Evolutionary conservation across 2,113 vertebrate genomes (phyloP).

Genomic region (Gnathonemus echidnorhynchus): DNA sequence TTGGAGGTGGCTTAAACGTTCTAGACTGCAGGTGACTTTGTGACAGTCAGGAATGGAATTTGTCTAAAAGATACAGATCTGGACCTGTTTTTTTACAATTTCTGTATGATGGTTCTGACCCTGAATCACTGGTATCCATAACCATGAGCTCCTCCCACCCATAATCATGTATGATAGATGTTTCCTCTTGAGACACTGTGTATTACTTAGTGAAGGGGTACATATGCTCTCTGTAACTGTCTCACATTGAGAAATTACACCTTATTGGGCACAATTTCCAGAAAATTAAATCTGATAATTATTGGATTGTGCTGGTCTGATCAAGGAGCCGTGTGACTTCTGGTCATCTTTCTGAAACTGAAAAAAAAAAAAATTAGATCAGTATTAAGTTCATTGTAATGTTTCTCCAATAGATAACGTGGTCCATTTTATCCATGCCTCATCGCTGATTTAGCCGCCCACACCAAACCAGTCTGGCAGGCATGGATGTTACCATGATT

Average conservation of each 20-base stretch:
- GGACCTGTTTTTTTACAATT: background rate
- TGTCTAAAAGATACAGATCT: background rate
- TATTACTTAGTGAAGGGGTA: background rate
- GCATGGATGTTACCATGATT: constrained; percentile 13
- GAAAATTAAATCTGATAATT: background rate
- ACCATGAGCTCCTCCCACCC: background rate
- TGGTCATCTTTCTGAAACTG: background rate
- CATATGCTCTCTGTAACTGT: background rate
- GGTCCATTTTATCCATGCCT: background rate
- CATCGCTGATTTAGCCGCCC: background rate
- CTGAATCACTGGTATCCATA: background rate
- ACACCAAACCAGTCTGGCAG: background rate
- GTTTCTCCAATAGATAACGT: background rate
- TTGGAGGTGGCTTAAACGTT: background rate
- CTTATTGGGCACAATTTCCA: background rate
- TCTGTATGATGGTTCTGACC: background rate
- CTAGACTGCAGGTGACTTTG: background rate
- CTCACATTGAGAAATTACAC: background rate
- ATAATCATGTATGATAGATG: background rate
- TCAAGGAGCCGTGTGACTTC: background rate
- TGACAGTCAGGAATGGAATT: background rate
- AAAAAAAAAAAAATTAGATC: background rate
- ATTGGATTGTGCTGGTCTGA: background rate
- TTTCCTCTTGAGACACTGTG: background rate
- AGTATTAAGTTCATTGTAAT: background rate